Conservation (phyloP, 2,888 invertebrate species). For the Drosophila pegasa region DNA sequence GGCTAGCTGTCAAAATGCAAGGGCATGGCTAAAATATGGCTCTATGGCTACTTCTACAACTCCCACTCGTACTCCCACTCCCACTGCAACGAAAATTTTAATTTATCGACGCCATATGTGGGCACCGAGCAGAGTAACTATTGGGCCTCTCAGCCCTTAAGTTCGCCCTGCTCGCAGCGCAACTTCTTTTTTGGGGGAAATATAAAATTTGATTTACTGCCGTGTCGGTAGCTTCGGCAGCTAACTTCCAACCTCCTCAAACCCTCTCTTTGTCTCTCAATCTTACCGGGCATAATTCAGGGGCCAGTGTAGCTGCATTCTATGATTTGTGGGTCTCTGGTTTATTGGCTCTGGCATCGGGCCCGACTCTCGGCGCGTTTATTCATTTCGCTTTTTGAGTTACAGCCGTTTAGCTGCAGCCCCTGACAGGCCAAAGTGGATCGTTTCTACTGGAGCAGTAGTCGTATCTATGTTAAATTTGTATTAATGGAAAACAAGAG, state of each 20-base stretch:
- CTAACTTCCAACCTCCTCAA: slow-evolving; percentile 19
- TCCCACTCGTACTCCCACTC: neutral
- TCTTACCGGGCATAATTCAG: slow-evolving; percentile 69
- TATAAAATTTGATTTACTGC: slow-evolving; percentile 84
- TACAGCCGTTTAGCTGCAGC: slow-evolving; percentile 45
- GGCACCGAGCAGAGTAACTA: slow-evolving; percentile 74
- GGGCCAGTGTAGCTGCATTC: slow-evolving; percentile 68
- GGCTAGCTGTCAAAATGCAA: slow-evolving; percentile 74
- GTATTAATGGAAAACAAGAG: too few relatives aligned
- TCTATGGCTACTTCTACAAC: slow-evolving; percentile 15
- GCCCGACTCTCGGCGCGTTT: slow-evolving; percentile 26
- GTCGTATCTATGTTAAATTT: neutral
- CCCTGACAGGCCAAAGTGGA: slow-evolving; percentile 20
- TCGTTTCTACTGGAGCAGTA: neutral
- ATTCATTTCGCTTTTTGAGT: slow-evolving; percentile 39
- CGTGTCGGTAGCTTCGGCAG: slow-evolving; percentile 56
- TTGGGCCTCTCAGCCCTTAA: slow-evolving; percentile 62
- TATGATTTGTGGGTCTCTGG: slow-evolving; percentile 76
- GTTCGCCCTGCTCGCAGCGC: slow-evolving; percentile 37
- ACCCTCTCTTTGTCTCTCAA: slow-evolving; percentile 8
- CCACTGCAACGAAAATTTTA: slow-evolving; percentile 77
- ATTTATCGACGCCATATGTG: slow-evolving; percentile 84
- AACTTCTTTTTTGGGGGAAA: slow-evolving; percentile 76
- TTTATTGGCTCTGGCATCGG: slow-evolving; percentile 45
- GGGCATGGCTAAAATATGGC: slow-evolving; percentile 63